Percentiles rank a stretch among this genome's conserved stretches.
phyloP scores from a whole-genome alignment of 1,140 invertebrate species.

The Aleiodes sp. region DNA sequence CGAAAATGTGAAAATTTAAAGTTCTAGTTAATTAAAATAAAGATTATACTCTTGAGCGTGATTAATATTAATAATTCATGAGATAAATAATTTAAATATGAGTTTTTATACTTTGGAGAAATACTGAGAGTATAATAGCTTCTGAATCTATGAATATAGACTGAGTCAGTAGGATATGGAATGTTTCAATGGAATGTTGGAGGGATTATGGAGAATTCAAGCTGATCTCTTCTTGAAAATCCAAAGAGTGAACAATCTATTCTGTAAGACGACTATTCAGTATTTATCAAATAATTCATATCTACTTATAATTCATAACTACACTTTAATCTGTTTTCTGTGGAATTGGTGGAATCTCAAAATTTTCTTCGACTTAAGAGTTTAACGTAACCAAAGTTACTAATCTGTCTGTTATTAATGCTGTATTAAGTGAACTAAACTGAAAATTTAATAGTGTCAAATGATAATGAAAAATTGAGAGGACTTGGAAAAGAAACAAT shows the following conservation, averaged over 20 bases:
- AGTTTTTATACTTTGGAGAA: not conserved
- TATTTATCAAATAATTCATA: conserved; percentile 2
- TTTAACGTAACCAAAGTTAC: too few species aligned
- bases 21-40: too few species aligned
- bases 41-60: too few species aligned
- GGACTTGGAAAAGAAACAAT: not conserved
- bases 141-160: not conserved
- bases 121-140: not conserved
- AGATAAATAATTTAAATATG: not conserved
- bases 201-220: conserved; percentile 4
- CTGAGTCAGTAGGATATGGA: not conserved
- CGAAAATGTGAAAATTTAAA: too few species aligned
- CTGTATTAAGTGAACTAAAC: too few species aligned
- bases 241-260: not conserved
- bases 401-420: too few species aligned
- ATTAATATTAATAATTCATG: not conserved
- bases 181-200: not conserved
- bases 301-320: conserved; percentile 7
- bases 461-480: too few species aligned
- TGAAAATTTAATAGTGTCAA: too few species aligned
- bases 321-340: not conserved
- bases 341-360: too few species aligned
- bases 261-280: not conserved
- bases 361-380: too few species aligned
- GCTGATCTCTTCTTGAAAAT: not conserved